Conservation (phyloP, 1,140 invertebrate species). For the Saccostrea glomerata region DNA sequence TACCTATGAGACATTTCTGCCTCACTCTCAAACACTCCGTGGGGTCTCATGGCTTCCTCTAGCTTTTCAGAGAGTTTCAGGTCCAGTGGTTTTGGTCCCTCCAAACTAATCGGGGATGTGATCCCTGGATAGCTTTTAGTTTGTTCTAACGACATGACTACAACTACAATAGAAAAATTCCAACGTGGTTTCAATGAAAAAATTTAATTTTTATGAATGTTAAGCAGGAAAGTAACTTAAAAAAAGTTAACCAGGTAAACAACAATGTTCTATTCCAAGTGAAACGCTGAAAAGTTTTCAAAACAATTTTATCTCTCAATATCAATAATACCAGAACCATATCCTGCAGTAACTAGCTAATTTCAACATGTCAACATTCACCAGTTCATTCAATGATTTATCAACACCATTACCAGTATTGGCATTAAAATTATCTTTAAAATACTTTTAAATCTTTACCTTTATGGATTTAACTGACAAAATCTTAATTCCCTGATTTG, state of each 20-base stretch:
- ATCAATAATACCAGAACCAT: no score
- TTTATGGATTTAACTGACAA: neutral
- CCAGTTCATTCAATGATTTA: no score
- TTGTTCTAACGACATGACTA: conserved; percentile 61
- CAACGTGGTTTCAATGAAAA: no score
- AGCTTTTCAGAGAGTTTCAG: conserved; percentile 90
- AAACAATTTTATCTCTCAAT: no score
- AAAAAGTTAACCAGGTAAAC: no score
- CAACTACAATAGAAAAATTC: neutral
- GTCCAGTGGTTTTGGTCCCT: conserved; percentile 92
- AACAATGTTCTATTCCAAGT: no score
- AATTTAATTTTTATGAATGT: no score
- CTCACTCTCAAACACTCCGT: conserved; percentile 94
- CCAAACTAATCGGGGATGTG: conserved; percentile 95
- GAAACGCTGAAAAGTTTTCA: no score
- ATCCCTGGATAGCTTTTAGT: conserved; percentile 83
- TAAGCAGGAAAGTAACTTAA: no score
- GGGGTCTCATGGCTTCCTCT: conserved; percentile 89
- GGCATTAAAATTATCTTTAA: neutral
- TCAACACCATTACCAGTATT: no score
- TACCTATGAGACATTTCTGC: conserved; percentile 92
- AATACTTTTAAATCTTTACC: neutral
- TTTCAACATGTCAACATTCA: no score
- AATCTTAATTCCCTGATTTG: neutral
- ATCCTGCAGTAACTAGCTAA: no score